These are phyloP conservation scores for Paraplagusia blochii DNA, from an alignment of 2,113 vertebrate species.

Conservation along the genomic window DNA sequence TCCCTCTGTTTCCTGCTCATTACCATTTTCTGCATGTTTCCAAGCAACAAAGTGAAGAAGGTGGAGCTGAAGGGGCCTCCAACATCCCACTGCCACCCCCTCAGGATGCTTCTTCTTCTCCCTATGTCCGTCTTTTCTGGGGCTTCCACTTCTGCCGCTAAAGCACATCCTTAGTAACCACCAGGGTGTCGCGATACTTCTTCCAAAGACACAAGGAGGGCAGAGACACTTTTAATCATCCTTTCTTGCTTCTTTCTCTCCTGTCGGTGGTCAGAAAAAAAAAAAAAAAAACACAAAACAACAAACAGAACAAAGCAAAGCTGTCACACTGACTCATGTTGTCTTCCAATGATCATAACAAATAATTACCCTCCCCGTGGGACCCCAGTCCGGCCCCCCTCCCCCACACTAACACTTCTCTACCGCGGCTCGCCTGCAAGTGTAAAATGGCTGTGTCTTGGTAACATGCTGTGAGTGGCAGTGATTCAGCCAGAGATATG, in stretches of 20 bases:
- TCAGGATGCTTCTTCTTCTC: constrained; percentile 54
- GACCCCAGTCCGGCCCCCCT: constrained; percentile 54
- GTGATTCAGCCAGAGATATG: constrained; percentile 66
- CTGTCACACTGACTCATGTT: constrained; percentile 71
- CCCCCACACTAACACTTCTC: constrained; percentile 63
- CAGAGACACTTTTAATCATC: constrained; percentile 72
- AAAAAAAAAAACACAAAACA: constrained; percentile 51
- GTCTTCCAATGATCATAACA: constrained; percentile 75
- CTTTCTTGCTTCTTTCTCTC: constrained; percentile 49
- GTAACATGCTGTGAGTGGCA: constrained; percentile 73
- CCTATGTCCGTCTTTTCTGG: constrained; percentile 50
- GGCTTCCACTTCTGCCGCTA: constrained; percentile 50
- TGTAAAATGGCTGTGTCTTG: constrained; percentile 65
- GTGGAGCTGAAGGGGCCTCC: constrained; percentile 56
- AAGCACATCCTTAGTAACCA: constrained; percentile 63
- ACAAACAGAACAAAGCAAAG: constrained; percentile 27
- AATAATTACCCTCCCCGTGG: constrained; percentile 74
- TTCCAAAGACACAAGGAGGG: constrained; percentile 71
- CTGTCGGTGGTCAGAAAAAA: constrained; percentile 70
- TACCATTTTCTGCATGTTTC: constrained; percentile 70
- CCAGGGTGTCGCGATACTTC: constrained; percentile 63
- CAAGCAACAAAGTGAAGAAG: constrained; percentile 61
- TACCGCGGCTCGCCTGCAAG: constrained; percentile 51
- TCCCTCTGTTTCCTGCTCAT: constrained; percentile 58
- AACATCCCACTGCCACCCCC: constrained; percentile 50